These are phyloP conservation scores for Zaprionus ghesquierei DNA, from an alignment of 1,140 invertebrate genomes.

Conservation along the genomic window DNA sequence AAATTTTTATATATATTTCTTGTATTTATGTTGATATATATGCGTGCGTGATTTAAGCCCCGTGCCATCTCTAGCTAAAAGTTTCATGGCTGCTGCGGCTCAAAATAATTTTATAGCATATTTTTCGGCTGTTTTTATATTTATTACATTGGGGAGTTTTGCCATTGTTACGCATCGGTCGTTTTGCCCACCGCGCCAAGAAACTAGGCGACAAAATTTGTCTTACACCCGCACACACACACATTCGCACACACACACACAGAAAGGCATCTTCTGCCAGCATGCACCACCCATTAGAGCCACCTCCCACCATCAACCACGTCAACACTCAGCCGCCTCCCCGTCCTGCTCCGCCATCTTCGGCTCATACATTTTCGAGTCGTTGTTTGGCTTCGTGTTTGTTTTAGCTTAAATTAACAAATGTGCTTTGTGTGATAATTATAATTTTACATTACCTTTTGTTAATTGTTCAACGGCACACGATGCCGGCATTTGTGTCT, in stretches of 20 bases:
- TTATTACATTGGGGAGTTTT: slow-evolving; percentile 81
- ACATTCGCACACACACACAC: not conserved
- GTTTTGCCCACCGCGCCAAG: slow-evolving; percentile 54
- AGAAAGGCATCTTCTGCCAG: not conserved
- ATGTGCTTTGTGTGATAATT: slow-evolving; percentile 82
- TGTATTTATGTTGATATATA: not conserved
- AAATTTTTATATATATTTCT: not conserved
- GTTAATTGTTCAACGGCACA: slow-evolving; percentile 77
- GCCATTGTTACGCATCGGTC: slow-evolving; percentile 80
- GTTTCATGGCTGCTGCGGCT: slow-evolving; percentile 32
- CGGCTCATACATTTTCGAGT: slow-evolving; percentile 3
- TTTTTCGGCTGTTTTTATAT: slow-evolving; percentile 82
- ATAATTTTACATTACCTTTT: slow-evolving; percentile 82
- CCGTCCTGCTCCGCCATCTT: not conserved
- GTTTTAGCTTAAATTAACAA: slow-evolving; percentile 82
- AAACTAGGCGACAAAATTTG: slow-evolving; percentile 49
- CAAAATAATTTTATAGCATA: slow-evolving; percentile 81
- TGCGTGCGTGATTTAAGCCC: not conserved
- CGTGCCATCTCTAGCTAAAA: slow-evolving; percentile 15
- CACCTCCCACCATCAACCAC: not conserved
- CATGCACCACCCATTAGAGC: slow-evolving; percentile 10
- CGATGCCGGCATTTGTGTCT: slow-evolving; percentile 24
- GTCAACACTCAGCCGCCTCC: not conserved
- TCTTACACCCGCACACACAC: slow-evolving; percentile 27
- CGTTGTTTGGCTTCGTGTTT: slow-evolving; percentile 49